Evolutionary conservation across 2,113 vertebrate genomes (phyloP), one percentile per base, ranked within the genome.

Genomic region (Marmota flaviventris): DNA sequence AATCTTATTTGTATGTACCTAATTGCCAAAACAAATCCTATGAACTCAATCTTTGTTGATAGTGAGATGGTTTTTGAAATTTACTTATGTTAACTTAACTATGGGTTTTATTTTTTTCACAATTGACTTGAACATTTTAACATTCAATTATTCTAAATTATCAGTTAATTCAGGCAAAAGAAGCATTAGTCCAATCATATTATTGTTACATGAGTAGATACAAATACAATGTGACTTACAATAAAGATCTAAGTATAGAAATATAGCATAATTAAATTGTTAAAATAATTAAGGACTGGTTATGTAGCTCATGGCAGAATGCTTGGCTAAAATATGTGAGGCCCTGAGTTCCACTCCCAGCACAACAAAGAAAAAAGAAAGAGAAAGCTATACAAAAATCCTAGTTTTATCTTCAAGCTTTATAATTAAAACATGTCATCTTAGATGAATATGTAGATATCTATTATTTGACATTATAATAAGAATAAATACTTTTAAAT

Each of bases 81-180:
- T 83, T 86, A 94, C 92, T 95, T 77, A n/a, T n/a, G 25, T 79
- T 90, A 88, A 85, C 2, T 79, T 90, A 88, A 85, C 2, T 92
- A n/a, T 92, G 63, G 27, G 34, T 89, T 73, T 94, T 93, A 56
- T 16, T 73, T 82, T 78, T 85, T 73, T 29, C 11, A 94, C 29
- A 87, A 53, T 2, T 85, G 8, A 75, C 18, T 96, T 78, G 25
- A 83, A 83, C 13, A 82, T 72, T 91, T 84, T 72, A 94, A 72
- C 11, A 93, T 69, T 75, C 2, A 53, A 11, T 90, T 81, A 39
- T 85, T 25, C 18, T 37, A 95, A 76, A 67, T 77, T 8, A 89
- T 5, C 25, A 78, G 14, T 11, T 95, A 83, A 95, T 78, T 96
- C 34, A 79, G 18, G 1, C 3, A 73, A 94, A 70, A 51, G 0